A percentile compares a stretch with the other conserved stretches of the same genome.
These are phyloP conservation scores for Borostomias antarcticus DNA, from an alignment of 2,797 vertebrate species.

Conservation along the genomic window DNA sequence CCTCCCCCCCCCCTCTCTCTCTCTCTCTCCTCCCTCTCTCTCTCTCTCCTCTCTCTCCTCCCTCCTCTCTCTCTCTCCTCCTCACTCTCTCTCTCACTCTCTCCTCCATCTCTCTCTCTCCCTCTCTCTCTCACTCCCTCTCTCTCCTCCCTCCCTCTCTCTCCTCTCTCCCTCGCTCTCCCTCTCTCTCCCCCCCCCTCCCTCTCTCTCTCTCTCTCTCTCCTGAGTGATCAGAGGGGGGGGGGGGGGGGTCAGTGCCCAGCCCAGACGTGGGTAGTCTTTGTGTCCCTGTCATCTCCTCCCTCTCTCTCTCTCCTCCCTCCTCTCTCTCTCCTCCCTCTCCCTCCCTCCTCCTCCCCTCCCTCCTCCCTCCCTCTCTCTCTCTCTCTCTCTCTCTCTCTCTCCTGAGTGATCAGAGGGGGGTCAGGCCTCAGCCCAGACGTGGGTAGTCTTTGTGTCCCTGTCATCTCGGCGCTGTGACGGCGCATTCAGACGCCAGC, in stretches of 20 bases:
- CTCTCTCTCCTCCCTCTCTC: background rate
- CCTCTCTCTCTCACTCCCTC: slow-evolving; percentile 7
- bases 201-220: slow-evolving; percentile 15
- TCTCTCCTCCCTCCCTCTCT: background rate
- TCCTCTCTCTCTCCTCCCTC: background rate
- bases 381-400: slow-evolving; percentile 18
- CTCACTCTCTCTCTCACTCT: too few species aligned
- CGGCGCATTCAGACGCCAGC: too few species aligned
- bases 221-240: background rate
- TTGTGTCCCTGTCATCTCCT: background rate
- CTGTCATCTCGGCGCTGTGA: background rate
- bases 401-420: background rate
- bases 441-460: background rate
- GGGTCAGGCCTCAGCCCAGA: background rate
- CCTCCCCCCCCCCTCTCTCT: background rate
- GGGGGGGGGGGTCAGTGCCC: background rate
- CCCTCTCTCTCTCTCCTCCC: slow-evolving; percentile 12
- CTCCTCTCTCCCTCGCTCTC: background rate
- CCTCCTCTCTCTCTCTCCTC: slow-evolving; percentile 17
- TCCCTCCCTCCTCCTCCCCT: slow-evolving; percentile 8
- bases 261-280: background rate
- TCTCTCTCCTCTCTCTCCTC: slow-evolving; percentile 34
- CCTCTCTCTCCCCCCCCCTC: slow-evolving; percentile 17
- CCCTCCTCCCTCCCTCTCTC: slow-evolving; percentile 17
- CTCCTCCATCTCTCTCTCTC: slow-evolving; percentile 8